Conservation (phyloP, 2,797 vertebrate genomes). For the Fistularia commersonii region DNA sequence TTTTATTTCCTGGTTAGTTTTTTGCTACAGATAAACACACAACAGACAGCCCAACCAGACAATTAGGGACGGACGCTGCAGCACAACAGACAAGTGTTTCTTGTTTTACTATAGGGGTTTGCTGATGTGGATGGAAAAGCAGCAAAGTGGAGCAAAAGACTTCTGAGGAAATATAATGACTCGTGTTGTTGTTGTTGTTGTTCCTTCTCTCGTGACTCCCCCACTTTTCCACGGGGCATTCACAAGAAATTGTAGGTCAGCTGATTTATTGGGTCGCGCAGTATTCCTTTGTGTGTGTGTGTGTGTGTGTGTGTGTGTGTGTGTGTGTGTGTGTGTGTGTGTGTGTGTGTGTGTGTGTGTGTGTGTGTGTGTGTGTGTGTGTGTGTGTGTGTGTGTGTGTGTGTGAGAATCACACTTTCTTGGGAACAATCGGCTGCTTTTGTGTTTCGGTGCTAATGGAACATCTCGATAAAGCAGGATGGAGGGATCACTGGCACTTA, state of each 20-base stretch:
- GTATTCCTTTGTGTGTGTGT: constrained; percentile 18
- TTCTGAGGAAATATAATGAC: constrained; percentile 5
- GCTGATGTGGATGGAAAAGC: constrained; percentile 36
- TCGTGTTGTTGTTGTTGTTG: constrained; percentile 4
- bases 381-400: not conserved
- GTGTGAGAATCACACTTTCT: too few species aligned
- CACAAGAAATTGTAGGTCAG: constrained; percentile 7
- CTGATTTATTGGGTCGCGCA: constrained; percentile 7
- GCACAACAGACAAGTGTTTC: not conserved
- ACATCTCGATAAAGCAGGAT: too few species aligned
- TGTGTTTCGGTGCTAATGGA: too few species aligned
- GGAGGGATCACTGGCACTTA: too few species aligned
- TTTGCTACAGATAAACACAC: too few species aligned
- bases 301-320: not conserved
- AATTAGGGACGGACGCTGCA: too few species aligned
- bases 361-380: constrained; percentile 1
- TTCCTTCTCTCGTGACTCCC: constrained; percentile 5
- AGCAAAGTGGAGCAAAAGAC: constrained; percentile 9
- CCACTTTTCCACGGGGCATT: constrained; percentile 13
- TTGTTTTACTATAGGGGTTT: constrained; percentile 2
- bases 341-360: not conserved
- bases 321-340: too few species aligned
- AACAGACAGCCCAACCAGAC: too few species aligned
- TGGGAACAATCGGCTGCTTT: too few species aligned
- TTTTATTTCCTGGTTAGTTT: too few species aligned